Conservation (phyloP, 2,113 vertebrate genomes). For the Neolamprologus modestus region DNA sequence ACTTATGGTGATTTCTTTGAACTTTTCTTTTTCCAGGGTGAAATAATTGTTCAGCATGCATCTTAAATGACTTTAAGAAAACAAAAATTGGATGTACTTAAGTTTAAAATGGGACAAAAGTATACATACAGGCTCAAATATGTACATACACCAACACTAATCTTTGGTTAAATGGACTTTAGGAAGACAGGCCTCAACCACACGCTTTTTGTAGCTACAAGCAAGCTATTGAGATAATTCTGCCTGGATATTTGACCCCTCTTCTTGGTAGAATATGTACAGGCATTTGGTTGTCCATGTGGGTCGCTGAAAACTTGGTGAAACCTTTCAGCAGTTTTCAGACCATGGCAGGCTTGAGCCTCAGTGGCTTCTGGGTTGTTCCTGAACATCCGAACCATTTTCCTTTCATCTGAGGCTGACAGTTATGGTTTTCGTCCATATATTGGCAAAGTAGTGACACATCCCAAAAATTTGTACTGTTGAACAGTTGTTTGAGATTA, state of each 20-base stretch:
- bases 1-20: accelerated
- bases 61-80: neutral
- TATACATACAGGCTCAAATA: neutral
- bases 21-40: neutral
- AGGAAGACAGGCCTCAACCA: accelerated
- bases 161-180: neutral
- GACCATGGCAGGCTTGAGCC: neutral
- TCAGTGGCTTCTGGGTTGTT: neutral
- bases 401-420: accelerated
- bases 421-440: neutral
- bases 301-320: accelerated
- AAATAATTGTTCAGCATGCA: neutral
- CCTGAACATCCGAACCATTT: neutral
- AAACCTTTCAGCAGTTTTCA: neutral
- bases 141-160: accelerated
- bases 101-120: accelerated
- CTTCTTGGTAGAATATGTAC: neutral
- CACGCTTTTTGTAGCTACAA: accelerated
- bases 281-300: accelerated
- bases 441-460: neutral
- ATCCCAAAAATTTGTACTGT: neutral
- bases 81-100: neutral
- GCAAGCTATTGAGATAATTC: neutral
- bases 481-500: neutral
- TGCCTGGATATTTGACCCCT: neutral